Evolutionary conservation across 2,797 vertebrate genomes (phyloP), one percentile per base, ranked within the genome.

Genomic region (Notoglanidium macrostoma): DNA sequence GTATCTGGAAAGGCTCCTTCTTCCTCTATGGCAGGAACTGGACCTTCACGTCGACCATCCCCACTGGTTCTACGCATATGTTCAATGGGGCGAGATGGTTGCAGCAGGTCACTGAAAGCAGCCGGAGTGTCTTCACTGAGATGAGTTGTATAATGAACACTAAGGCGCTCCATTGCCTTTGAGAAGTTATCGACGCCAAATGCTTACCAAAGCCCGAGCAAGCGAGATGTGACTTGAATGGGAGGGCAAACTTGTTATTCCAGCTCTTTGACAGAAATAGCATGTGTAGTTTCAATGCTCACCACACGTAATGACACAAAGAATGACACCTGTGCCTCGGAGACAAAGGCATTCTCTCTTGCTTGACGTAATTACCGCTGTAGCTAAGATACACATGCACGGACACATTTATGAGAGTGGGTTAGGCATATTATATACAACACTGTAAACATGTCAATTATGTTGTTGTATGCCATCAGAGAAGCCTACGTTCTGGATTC

Each of bases 201-300:
- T 59, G 32, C 7, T 61, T 26, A 49, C 46, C 46, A 49, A 49
- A 49, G 46, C n/a, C 23, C 77, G 54, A 67, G 35, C 21, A 86
- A 40, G 35, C 19, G 23, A 86, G 59, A 26, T 46, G 23, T 70
- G 74, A 77, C 81, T 82, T 85, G n/a, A 85, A 70, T 81, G 67
- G 70, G 63, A 68, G 40, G 23, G 74, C 90, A 57, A 88, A 94
- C 95, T 85, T 0, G 95, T 94, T 95, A 91, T 93, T 94, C 95
- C 93, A 92, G 94, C 91, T 78, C 15, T 17, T 81, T 12, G 65
- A 89, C 76, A 87, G 32, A 88, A 87, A 83, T 67, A 79, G 72
- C 63, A 87, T 19, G 19, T 85, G 86, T n/a, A 80, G 90, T 89
- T 86, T 72, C 85, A 88, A 1, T 7, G 46, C 85, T 87, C 90